phyloP scores from a whole-genome alignment of 2,797 vertebrate genomes.

The Mareca penelope region DNA sequence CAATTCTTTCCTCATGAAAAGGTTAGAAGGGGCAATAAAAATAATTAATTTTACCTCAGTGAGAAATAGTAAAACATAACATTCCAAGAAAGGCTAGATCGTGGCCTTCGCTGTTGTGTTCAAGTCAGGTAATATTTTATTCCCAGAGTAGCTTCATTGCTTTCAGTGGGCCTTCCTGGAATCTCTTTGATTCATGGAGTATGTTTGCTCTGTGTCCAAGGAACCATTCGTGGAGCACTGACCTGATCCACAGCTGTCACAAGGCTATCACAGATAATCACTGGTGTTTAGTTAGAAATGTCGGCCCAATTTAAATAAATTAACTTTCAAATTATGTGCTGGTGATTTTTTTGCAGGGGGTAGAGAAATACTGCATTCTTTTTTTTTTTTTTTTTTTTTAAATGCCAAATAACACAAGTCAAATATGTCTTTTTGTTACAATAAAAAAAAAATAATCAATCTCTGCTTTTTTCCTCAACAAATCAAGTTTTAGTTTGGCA shows the following conservation, averaged over 20 bases:
- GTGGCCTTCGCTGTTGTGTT: neutral
- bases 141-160: neutral
- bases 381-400: neutral
- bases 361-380: neutral
- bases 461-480: slow-evolving; percentile 2
- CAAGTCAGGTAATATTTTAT: neutral
- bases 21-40: neutral
- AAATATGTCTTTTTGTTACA: slow-evolving; percentile 21
- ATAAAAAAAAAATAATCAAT: neutral
- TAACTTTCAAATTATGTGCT: neutral
- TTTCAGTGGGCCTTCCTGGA: neutral
- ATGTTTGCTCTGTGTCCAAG: neutral
- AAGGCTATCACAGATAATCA: neutral
- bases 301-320: neutral
- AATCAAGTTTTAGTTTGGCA: neutral
- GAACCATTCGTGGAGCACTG: neutral
- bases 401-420: slow-evolving; percentile 12
- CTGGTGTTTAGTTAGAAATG: neutral
- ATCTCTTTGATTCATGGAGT: neutral
- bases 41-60: neutral
- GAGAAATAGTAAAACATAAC: neutral
- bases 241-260: neutral
- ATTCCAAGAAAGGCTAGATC: neutral
- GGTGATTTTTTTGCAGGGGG: neutral
- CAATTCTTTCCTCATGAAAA: neutral